Evolutionary conservation across 1,140 invertebrate species (phyloP).

Genomic region (Psilanteris sp.): DNA sequence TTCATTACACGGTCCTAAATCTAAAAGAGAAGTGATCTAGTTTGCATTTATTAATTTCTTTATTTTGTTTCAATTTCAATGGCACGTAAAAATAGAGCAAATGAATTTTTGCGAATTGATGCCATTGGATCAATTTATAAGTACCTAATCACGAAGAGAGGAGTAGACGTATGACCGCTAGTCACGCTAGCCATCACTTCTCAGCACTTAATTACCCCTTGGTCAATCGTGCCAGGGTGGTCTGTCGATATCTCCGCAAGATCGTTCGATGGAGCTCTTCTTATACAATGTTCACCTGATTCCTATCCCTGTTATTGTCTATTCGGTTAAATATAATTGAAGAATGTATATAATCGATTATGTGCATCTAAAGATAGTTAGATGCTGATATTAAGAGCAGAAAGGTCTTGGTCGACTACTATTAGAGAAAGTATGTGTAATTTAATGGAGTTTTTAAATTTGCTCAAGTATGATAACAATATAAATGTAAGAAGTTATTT

Average conservation of each 20-base stretch:
- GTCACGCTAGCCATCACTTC: slow-evolving; percentile 74
- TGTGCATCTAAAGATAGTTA: slow-evolving; percentile 24
- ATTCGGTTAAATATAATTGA: slow-evolving; percentile 42
- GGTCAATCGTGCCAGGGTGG: slow-evolving; percentile 69
- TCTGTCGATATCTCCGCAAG: slow-evolving; percentile 66
- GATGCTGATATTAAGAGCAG: slow-evolving; percentile 13
- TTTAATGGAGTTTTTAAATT: slow-evolving; percentile 20
- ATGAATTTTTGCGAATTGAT: slow-evolving; percentile 59
- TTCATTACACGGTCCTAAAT: slow-evolving; percentile 24
- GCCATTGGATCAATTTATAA: slow-evolving; percentile 64
- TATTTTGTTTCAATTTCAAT: no score
- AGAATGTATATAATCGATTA: slow-evolving; percentile 41
- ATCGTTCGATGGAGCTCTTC: slow-evolving; percentile 57
- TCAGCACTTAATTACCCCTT: slow-evolving; percentile 73
- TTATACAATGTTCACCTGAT: slow-evolving; percentile 65
- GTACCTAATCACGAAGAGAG: slow-evolving; percentile 69
- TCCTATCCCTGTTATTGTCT: slow-evolving; percentile 36
- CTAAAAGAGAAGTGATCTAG: not conserved
- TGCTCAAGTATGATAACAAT: no score
- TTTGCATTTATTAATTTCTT: slow-evolving; percentile 1
- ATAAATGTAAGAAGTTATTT: no score
- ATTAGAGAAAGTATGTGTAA: slow-evolving; percentile 10
- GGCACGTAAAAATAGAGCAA: no score
- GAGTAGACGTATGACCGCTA: slow-evolving; percentile 71
- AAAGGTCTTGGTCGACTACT: slow-evolving; percentile 15